Base-by-base conservation (phyloP, 1,140 invertebrate genomes). In the Platyscapa corneri region DNA sequence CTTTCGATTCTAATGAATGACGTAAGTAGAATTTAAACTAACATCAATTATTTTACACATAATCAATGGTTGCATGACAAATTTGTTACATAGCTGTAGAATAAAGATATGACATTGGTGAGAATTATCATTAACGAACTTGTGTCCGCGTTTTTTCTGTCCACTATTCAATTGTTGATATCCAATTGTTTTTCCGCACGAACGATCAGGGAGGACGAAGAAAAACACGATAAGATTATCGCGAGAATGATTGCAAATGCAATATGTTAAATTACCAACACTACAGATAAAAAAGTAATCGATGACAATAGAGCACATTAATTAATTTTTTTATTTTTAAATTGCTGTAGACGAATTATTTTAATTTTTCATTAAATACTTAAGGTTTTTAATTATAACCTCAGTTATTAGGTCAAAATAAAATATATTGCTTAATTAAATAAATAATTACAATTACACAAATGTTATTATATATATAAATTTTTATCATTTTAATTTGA, bases 121-220 rank as follows among this genome's bases (percentile, higher is more conserved):
- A 53, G 32, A 84, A 84, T 84, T 84, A 77, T 60, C 64, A 77
- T 79, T 84, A 84, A 84, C 75, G 56, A 84, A 84, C 83, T 70
- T 72, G 83, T 53, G 83, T 2, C 32, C 60, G 64, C 30, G 64
- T 84, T 78, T 79, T 79, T 79, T 77, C n/a, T 64, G 6, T 14
- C 42, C 1, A 39, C 75, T 80, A 72, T 84, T 60, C 82, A 84
- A 70, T 84, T 79, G 75, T 67, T 77, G 74, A 0, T 42, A 49
- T 84, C 30, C 46, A 79, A 79, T 84, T 84, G 83, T 79, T 67
- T 72, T 70, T 84, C 42, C 75, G 75, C 82, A 70, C 60, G 83
- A 84, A 79, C 83, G 76, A 34, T 49, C 64, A 34, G 64, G 5
- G 34, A 27, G 46, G 70, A 75, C 49, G 53, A 82, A 74, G 46